A percentile compares a stretch with the other conserved stretches of the same genome.
phyloP scores from a whole-genome alignment of 1,140 invertebrate species.

The Acromyrmex charruanus region DNA sequence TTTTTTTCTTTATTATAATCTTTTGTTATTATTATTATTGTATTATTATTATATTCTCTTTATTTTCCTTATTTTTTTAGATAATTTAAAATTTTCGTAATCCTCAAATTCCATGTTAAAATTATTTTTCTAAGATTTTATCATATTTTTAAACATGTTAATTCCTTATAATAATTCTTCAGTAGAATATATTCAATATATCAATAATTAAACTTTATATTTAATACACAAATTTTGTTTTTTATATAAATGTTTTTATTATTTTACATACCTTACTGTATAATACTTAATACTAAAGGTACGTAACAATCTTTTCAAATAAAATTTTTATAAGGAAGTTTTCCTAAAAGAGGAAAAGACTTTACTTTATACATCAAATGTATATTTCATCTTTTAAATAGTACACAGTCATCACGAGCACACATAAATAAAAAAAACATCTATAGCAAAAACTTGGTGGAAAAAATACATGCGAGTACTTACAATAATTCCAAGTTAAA shows the following conservation, averaged over 20 bases:
- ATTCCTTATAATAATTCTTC: background rate
- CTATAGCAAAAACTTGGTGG: constrained; percentile 35
- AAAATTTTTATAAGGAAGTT: background rate
- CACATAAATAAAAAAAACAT: constrained; percentile 54
- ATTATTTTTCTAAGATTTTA: background rate
- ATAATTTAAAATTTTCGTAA: background rate
- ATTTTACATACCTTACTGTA: background rate
- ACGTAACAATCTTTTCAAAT: background rate
- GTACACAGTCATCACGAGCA: constrained; percentile 52
- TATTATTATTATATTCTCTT: too few species aligned
- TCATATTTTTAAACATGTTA: background rate
- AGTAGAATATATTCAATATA: background rate
- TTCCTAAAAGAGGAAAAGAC: background rate
- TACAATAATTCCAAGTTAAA: constrained; percentile 18
- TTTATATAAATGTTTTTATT: background rate
- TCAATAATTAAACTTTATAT: background rate
- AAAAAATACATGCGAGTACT: constrained; percentile 21
- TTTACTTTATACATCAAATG: constrained; percentile 50
- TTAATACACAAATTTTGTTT: background rate
- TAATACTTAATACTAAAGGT: background rate
- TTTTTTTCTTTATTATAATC: too few species aligned
- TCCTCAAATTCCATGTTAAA: background rate
- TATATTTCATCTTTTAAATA: constrained; percentile 53
- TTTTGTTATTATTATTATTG: too few species aligned
- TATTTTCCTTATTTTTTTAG: background rate